phyloP scores from a whole-genome alignment of 2,888 invertebrate genomes.

The Pycnomerus fuliginosus region DNA sequence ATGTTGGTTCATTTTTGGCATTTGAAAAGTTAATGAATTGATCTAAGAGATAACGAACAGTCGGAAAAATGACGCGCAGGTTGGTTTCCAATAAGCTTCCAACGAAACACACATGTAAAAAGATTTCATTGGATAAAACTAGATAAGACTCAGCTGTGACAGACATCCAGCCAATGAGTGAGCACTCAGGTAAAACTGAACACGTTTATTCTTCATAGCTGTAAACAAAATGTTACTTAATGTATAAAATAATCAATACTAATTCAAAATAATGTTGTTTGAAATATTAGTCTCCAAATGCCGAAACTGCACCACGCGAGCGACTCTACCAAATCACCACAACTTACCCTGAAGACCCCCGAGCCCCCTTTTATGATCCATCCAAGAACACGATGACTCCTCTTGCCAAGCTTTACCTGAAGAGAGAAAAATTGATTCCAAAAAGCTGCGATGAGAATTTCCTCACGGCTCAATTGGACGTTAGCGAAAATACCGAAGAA shows the following conservation, averaged over 20 bases:
- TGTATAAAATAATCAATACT: not conserved
- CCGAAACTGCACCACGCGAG: conserved; percentile 76
- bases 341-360: conserved; percentile 85
- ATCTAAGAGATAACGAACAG: no score
- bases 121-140: no score
- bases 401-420: conserved; percentile 79
- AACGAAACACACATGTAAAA: no score
- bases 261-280: not conserved
- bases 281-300: conserved; percentile 68
- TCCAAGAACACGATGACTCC: conserved; percentile 70
- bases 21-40: no score
- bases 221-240: not conserved
- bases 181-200: no score
- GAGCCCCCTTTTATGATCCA: conserved; percentile 89
- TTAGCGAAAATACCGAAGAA: conserved; percentile 69
- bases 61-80: no score
- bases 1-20: no score
- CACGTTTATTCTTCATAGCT: no score
- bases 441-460: conserved; percentile 71
- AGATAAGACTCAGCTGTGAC: no score
- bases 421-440: conserved; percentile 71
- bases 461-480: conserved; percentile 61
- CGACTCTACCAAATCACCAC: conserved; percentile 87
- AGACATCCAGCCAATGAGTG: no score
- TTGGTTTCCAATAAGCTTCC: no score